Percentiles rank a stretch among this genome's conserved stretches.
Conservation (phyloP, 2,113 vertebrate species). For the Morphnarchus princeps region DNA sequence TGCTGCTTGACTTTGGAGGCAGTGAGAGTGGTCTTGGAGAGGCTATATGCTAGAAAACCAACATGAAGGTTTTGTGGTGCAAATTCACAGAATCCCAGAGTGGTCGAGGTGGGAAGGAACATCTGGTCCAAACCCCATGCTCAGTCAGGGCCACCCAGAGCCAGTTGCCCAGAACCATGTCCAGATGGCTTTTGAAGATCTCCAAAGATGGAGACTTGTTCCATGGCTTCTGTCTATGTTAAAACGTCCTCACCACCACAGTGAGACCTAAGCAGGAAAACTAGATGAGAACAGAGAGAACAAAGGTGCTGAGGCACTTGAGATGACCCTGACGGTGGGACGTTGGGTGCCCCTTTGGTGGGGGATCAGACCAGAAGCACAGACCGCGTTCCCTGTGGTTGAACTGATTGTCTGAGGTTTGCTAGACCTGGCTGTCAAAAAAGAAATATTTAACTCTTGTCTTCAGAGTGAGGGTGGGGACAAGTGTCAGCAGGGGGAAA, state of each 20-base stretch:
- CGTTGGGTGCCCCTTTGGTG: neutral
- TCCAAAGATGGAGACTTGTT: neutral
- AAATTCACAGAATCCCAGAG: neutral
- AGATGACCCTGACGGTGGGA: neutral
- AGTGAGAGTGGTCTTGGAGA: neutral
- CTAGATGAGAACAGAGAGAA: neutral
- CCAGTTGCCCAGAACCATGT: neutral
- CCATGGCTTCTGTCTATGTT: neutral
- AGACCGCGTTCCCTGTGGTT: accelerated
- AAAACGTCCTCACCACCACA: neutral
- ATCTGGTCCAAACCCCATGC: neutral
- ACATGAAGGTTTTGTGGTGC: neutral
- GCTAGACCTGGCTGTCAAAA: neutral
- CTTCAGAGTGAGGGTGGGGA: neutral
- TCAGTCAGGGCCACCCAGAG: neutral
- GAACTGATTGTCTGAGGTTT: neutral
- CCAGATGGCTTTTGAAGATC: neutral
- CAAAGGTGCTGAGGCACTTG: neutral
- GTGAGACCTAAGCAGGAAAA: neutral
- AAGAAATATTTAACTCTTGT: neutral
- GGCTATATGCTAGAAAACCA: neutral
- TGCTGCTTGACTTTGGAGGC: neutral
- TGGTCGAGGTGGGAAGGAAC: neutral
- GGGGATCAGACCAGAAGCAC: neutral
- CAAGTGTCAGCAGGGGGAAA: neutral